Conservation (phyloP, 2,113 vertebrate genomes). For the Zosterops japonicus region DNA sequence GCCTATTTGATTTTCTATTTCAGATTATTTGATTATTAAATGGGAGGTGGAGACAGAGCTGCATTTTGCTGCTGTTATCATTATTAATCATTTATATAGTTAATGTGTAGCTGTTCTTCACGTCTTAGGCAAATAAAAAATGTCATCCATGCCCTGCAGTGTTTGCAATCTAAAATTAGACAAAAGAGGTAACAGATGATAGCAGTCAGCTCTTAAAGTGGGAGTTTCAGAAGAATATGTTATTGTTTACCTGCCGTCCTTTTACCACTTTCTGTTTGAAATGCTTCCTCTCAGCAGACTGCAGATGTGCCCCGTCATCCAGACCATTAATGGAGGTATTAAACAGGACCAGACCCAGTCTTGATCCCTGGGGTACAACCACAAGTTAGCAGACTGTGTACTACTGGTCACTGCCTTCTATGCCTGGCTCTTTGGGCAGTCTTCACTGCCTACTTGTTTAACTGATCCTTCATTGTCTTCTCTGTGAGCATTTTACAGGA, state of each 20-base stretch:
- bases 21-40: neutral
- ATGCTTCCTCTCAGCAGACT: neutral
- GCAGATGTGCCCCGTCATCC: neutral
- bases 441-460: neutral
- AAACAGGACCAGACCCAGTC: neutral
- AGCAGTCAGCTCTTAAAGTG: neutral
- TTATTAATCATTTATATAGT: slow-evolving; percentile 30
- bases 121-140: neutral
- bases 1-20: neutral
- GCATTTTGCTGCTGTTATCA: neutral
- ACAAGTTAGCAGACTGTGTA: neutral
- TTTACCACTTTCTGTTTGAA: neutral
- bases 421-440: neutral
- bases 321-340: neutral
- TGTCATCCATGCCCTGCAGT: slow-evolving; percentile 12
- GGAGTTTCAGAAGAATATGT: neutral
- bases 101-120: neutral
- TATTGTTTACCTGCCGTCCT: neutral
- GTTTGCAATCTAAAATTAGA: slow-evolving; percentile 28
- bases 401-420: neutral
- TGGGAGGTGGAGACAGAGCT: neutral
- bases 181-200: neutral
- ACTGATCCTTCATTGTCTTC: neutral
- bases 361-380: neutral
- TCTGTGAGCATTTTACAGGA: neutral